phyloP scores from a whole-genome alignment of 2,113 vertebrate species.

The Numenius arquata region DNA sequence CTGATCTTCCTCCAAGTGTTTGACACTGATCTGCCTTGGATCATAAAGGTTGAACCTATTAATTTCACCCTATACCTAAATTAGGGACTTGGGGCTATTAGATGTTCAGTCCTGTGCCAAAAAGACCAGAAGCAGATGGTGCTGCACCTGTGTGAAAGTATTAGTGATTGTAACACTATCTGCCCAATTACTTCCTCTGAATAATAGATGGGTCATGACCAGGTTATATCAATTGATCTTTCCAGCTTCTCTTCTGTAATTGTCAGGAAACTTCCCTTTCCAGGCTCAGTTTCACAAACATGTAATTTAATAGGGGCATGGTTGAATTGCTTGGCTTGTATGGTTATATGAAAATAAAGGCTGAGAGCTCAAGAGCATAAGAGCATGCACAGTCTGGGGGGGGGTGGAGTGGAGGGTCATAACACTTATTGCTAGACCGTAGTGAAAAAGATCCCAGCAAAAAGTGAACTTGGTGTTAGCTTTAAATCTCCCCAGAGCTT shows the following conservation, averaged over 20 bases:
- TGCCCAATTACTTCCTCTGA: constrained; percentile 14
- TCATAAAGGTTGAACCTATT: neutral
- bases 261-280: constrained; percentile 44
- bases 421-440: neutral
- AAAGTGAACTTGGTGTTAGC: neutral
- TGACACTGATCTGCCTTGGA: neutral
- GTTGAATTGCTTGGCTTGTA: neutral
- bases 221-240: constrained; percentile 64
- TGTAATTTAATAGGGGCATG: neutral
- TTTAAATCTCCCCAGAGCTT: neutral
- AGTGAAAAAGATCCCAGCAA: neutral
- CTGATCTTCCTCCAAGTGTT: neutral
- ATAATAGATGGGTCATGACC: constrained; percentile 21
- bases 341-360: neutral
- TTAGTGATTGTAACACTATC: constrained; percentile 31
- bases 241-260: neutral
- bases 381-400: neutral
- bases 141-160: neutral
- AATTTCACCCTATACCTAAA: neutral
- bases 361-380: neutral
- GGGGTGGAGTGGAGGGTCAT: no score
- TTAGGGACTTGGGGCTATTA: no score
- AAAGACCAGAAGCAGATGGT: constrained; percentile 18
- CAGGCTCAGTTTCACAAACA: neutral
- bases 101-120: no score